Percentiles rank a stretch among this genome's conserved stretches.
Conservation (phyloP, 2,797 vertebrate genomes). For the Myotis findleyi region DNA sequence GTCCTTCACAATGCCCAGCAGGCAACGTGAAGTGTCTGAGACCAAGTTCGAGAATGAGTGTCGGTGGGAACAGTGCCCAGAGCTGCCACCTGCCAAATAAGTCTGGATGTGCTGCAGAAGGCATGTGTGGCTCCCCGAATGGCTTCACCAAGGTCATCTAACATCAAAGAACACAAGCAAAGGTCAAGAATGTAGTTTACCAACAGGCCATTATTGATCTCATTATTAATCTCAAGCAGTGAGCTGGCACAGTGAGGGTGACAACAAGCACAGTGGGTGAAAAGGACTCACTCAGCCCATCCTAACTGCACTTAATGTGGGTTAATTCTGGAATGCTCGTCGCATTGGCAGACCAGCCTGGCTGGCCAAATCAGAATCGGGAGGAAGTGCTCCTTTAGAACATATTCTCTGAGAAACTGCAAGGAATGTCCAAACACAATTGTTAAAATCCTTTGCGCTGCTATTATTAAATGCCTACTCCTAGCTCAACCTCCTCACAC, state of each 20-base stretch:
- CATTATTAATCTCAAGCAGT: neutral
- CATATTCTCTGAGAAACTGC: neutral
- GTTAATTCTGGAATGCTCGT: neutral
- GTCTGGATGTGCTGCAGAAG: neutral
- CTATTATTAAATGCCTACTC: neutral
- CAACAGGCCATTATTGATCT: neutral
- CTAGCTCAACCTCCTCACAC: neutral
- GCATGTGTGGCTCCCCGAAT: neutral
- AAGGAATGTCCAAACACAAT: neutral
- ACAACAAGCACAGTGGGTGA: neutral
- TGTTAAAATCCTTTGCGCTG: neutral
- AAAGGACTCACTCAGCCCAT: neutral
- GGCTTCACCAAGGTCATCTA: slow-evolving; percentile 39
- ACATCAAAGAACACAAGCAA: neutral
- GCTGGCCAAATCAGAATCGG: neutral
- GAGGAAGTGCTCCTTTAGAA: neutral
- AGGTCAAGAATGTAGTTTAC: neutral
- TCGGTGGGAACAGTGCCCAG: slow-evolving; percentile 60
- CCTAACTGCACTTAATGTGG: neutral
- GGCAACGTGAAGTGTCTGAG: neutral
- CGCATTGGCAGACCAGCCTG: neutral
- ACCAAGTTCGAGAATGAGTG: neutral
- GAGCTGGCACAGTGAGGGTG: neutral
- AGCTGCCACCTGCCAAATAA: slow-evolving; percentile 61
- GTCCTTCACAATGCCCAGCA: slow-evolving; percentile 13